Evolutionary conservation across 2,113 vertebrate species (phyloP), one percentile per base, ranked within the genome.

Genomic region (Paradisaea rubra): DNA sequence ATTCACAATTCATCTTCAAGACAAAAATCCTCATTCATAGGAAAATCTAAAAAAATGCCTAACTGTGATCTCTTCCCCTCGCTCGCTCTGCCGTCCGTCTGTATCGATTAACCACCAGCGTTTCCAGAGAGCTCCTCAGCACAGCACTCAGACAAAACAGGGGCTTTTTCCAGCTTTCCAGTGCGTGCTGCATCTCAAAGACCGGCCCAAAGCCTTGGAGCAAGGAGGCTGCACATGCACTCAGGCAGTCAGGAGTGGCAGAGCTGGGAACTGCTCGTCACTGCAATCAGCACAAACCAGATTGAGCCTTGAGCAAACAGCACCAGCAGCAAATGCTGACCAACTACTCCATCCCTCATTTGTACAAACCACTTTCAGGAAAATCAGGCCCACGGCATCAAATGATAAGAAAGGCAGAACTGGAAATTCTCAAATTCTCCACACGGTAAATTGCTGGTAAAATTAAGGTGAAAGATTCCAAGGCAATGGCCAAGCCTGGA

Each of bases 111-210:
- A 94, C 89, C 85, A 88, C 91, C 74, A 77, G 66, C 0, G 1
- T 91, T 96, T 95, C 39, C 93, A 94, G 93, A 69, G 91, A 53
- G 81, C 70, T 95, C 73, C 91, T 86, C 93, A n/a, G 83, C 33
- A 74, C 74, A 88, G 87, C 90, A 70, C 65, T 56, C 14, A 71
- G 74, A 95, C 94, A 91, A 87, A 94, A 88, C 93, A 93, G 87
- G 23, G 89, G 42, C 39, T 89, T 95, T 93, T 89, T 49, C 93
- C 95, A 83, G 74, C 50, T 86, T 89, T 77, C 84, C 2, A 0
- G 59, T 39, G 74, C 0, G 1, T 91, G 66, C 93, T 76, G 78
- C 93, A 89, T 85, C 95, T 94, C 33, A 53, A 94, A 70, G 3
- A 11, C 15, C 3, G 1, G 37, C 87, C 84, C 81, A 35, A 25